Percentiles rank a stretch among this genome's conserved stretches.
phyloP scores from a whole-genome alignment of 2,797 vertebrate genomes.

The Champsocephalus esox region DNA sequence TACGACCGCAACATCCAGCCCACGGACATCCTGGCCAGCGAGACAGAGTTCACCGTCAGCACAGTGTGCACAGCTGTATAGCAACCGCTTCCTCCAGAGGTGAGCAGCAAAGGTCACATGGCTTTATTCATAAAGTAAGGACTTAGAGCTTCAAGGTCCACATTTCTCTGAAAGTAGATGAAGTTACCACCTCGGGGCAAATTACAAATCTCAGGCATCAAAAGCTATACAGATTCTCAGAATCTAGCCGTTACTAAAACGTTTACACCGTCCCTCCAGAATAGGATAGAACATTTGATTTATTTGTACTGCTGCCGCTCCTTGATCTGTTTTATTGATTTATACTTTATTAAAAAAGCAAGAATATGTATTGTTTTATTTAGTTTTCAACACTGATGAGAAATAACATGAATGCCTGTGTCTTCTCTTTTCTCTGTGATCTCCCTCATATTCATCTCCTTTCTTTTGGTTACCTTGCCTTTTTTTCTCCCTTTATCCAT shows the following conservation, averaged over 20 bases:
- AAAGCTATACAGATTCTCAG: slow-evolving; percentile 55
- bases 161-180: slow-evolving; percentile 22
- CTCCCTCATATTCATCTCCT: slow-evolving; percentile 25
- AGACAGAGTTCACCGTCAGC: slow-evolving; percentile 98
- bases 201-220: slow-evolving; percentile 34
- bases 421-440: slow-evolving; percentile 37
- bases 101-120: slow-evolving; percentile 50
- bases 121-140: not conserved
- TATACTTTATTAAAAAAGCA: slow-evolving; percentile 12
- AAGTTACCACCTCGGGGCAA: slow-evolving; percentile 29
- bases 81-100: slow-evolving; percentile 82
- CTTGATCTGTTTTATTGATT: slow-evolving; percentile 41
- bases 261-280: slow-evolving; percentile 32
- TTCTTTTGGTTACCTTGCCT: not conserved
- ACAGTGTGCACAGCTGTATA: slow-evolving; percentile 99
- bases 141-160: slow-evolving; percentile 9
- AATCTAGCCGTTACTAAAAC: slow-evolving; percentile 49
- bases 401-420: slow-evolving; percentile 40
- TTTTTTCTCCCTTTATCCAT: slow-evolving; percentile 13
- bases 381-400: slow-evolving; percentile 5
- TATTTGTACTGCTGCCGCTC: slow-evolving; percentile 21
- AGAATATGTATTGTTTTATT: slow-evolving; percentile 4
- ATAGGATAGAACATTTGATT: slow-evolving; percentile 58
- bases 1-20: slow-evolving; percentile 98
- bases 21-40: slow-evolving; percentile 93